Base-by-base conservation (phyloP, 2,797 vertebrate species). In the Phalloptychus januarius region DNA sequence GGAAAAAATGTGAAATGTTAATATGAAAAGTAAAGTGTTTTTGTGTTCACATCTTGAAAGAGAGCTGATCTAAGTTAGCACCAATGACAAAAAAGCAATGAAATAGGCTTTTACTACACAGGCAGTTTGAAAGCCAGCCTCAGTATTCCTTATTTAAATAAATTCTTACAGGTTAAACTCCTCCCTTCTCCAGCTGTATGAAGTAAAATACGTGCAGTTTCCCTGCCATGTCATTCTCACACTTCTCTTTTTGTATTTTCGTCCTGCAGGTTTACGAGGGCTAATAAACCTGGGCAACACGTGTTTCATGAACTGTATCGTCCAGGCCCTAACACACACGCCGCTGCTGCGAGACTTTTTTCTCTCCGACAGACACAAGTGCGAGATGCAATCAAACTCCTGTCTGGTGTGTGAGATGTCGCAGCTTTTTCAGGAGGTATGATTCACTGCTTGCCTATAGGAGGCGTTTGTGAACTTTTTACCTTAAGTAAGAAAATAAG, bases 271-370 rank as follows among this genome's bases (percentile, higher is more conserved):
- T 96, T 96, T 99, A 93, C 97, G 98, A 81, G 98, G 97, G 90
- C 95, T 99, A 91, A 98, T 99, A 94, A 99, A 99, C 95, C 96
- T 99, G 88, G 98, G 98, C 90, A 99, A 99, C 96, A 99, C 98
- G 0, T 99, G 98, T 95, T 99, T 99, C 96, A 99, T 99, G 98
- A 99, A 99, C 95, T 99, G 98, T 93, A 99, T 99, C 73, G 98
- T 99, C 83, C 98, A 99, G 96, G 98, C 98, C 79, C 96, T 99
- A 89, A 99, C 98, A 79, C 98, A 99, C 96, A 99, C 98, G 2
- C 98, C 98, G 20, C 96, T 99, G 90, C 96, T 99, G 90, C 96
- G 98, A 69, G 98, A 99, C 95, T 99, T 99, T 96, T 99, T 99
- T 95, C 97, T 99, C 90, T 99, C 98, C 0, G 98, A 98, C 96